phyloP scores from a whole-genome alignment of 2,113 vertebrate genomes.

The Callithrix jacchus region DNA sequence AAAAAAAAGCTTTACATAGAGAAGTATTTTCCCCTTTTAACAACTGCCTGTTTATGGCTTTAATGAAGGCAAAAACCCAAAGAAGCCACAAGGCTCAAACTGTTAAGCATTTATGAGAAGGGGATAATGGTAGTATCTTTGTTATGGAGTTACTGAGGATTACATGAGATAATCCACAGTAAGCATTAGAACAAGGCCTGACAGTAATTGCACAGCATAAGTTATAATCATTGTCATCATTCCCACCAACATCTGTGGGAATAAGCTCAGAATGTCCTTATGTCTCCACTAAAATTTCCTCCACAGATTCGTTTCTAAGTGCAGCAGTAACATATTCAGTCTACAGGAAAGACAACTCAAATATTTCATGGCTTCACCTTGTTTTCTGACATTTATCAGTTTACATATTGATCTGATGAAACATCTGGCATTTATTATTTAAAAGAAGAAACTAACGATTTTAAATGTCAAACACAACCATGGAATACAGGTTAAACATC shows the following conservation, averaged over 20 bases:
- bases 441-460: constrained; percentile 4
- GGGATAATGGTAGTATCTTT: background rate
- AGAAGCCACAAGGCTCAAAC: background rate
- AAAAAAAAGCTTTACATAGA: background rate
- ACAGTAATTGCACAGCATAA: background rate
- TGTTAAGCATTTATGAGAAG: background rate
- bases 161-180: background rate
- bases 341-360: background rate
- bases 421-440: background rate
- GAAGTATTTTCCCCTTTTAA: background rate
- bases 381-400: background rate
- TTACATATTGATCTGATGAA: constrained; percentile 4
- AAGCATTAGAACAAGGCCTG: background rate
- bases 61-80: background rate
- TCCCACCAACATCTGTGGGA: background rate
- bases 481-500: background rate
- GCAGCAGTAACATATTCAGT: background rate
- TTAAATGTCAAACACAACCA: background rate
- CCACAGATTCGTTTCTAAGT: background rate
- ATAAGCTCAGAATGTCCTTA: background rate
- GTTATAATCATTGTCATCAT: background rate
- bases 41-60: background rate
- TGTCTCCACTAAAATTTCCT: constrained; percentile 3
- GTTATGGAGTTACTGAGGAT: background rate
- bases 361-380: background rate